Conservation (phyloP, 2,888 invertebrate genomes). For the Parnassius apollo region DNA sequence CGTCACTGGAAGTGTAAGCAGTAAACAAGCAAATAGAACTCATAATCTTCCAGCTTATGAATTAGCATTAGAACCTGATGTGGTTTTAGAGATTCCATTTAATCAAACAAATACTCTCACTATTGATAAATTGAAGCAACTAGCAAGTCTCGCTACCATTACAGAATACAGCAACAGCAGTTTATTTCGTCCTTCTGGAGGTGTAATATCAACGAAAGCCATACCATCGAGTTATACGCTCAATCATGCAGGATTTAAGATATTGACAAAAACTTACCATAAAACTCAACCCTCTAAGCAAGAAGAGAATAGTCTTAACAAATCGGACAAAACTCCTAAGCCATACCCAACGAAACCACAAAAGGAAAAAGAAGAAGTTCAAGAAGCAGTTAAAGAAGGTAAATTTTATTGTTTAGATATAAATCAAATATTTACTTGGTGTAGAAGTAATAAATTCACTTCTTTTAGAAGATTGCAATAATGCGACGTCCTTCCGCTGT, state of each 20-base stretch:
- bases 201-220: slow-evolving; percentile 82
- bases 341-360: slow-evolving; percentile 46
- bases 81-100: slow-evolving; percentile 68
- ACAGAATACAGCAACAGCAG: slow-evolving; percentile 76
- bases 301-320: slow-evolving; percentile 64
- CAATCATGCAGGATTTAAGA: slow-evolving; percentile 84
- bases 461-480: slow-evolving; percentile 64
- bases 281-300: slow-evolving; percentile 77
- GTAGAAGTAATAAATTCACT: neutral
- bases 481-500: slow-evolving; percentile 81
- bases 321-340: slow-evolving; percentile 62
- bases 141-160: slow-evolving; percentile 80
- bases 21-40: slow-evolving; percentile 73
- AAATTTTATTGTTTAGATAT: slow-evolving; percentile 26
- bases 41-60: slow-evolving; percentile 69
- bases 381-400: slow-evolving; percentile 50
- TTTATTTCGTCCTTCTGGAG: slow-evolving; percentile 70
- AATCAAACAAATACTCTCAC: slow-evolving; percentile 66
- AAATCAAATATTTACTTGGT: neutral
- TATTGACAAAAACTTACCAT: slow-evolving; percentile 84
- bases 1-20: slow-evolving; percentile 74
- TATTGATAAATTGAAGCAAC: slow-evolving; percentile 74
- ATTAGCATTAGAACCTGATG: slow-evolving; percentile 67
- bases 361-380: slow-evolving; percentile 50
- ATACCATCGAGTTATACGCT: slow-evolving; percentile 82